Conservation (phyloP, 1,140 invertebrate genomes). For the Pseudomyrmex cubaensis region DNA sequence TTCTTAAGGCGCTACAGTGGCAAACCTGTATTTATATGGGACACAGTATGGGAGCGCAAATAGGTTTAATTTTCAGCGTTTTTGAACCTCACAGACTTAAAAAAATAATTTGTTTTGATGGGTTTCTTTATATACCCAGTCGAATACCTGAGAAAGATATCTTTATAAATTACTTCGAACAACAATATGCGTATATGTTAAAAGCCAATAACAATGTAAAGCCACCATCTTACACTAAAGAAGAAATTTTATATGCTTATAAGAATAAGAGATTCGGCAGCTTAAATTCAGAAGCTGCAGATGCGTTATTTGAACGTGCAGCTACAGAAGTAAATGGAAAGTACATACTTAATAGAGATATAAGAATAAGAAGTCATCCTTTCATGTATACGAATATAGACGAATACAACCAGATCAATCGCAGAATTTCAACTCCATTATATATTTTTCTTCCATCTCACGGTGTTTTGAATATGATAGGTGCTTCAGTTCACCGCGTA, state of each 20-base stretch:
- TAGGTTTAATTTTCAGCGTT: constrained; percentile 82
- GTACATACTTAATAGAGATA: constrained; percentile 80
- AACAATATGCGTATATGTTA: constrained; percentile 47
- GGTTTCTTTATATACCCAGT: constrained; percentile 73
- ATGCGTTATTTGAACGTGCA: constrained; percentile 84
- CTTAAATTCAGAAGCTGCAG: constrained; percentile 82
- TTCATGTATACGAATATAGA: constrained; percentile 60
- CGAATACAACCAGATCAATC: constrained; percentile 57
- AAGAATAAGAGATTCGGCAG: constrained; percentile 75
- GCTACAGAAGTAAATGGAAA: constrained; percentile 78
- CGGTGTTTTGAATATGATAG: constrained; percentile 51
- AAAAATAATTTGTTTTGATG: constrained; percentile 86
- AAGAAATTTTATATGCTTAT: constrained; percentile 85
- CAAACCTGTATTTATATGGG: constrained; percentile 85
- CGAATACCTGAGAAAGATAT: rapidly evolving
- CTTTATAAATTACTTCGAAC: neutral
- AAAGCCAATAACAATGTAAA: constrained; percentile 70
- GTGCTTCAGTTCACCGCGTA: constrained; percentile 40
- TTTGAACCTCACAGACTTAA: constrained; percentile 85
- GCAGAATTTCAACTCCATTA: constrained; percentile 68
- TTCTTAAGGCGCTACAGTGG: constrained; percentile 87
- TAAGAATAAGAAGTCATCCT: constrained; percentile 72
- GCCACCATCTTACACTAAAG: constrained; percentile 83
- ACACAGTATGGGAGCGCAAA: constrained; percentile 87
- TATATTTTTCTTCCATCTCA: constrained; percentile 75